Percentiles rank a stretch among this genome's conserved stretches.
Conservation (phyloP, 2,113 vertebrate genomes). For the Cottus gobio region DNA sequence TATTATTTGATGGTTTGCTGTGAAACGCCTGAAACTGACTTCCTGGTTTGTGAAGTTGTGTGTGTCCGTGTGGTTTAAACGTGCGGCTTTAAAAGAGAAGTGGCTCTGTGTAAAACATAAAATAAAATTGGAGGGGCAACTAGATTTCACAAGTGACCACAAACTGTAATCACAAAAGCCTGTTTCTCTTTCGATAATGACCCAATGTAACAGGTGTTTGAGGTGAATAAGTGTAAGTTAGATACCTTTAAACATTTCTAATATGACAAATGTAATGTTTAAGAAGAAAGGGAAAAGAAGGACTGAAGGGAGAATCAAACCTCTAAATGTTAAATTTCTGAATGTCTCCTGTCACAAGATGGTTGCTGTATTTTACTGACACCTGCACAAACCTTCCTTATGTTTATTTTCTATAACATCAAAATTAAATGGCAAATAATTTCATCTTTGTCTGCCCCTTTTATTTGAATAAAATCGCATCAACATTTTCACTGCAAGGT, state of each 20-base stretch:
- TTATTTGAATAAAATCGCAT: background rate
- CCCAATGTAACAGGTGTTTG: background rate
- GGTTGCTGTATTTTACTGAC: background rate
- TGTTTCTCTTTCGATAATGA: background rate
- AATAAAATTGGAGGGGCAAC: background rate
- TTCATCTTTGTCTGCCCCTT: background rate
- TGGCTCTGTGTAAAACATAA: background rate
- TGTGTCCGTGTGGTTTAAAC: background rate
- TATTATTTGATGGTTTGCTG: background rate
- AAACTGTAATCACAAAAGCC: background rate
- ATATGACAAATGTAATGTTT: background rate
- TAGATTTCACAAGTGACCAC: background rate
- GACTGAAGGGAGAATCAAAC: background rate
- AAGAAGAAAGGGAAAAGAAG: background rate
- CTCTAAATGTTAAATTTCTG: background rate
- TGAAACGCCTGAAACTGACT: background rate
- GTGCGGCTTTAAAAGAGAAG: background rate
- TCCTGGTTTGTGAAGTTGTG: background rate
- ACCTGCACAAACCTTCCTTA: background rate
- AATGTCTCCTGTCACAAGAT: background rate
- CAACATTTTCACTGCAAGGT: too few relatives aligned
- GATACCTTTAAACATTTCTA: too few relatives aligned
- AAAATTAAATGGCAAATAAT: background rate
- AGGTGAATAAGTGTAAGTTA: too few relatives aligned
- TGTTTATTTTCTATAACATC: background rate